Percentiles rank a stretch among this genome's conserved stretches.
Evolutionary conservation across 1,140 invertebrate species (phyloP).

Genomic region (Bombus vancouverensis): DNA sequence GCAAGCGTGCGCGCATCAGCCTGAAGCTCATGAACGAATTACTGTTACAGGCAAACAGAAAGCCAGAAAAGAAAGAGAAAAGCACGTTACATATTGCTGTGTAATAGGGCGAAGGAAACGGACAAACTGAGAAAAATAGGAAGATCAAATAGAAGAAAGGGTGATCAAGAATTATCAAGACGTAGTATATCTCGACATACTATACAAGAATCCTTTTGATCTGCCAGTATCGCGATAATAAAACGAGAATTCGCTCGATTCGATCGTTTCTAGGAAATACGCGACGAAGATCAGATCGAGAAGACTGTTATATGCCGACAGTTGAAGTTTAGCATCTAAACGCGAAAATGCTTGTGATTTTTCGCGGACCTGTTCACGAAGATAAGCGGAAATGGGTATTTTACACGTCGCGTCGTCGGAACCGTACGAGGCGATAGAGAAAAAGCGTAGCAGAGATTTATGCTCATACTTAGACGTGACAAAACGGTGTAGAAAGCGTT

Average conservation of each 20-base stretch:
- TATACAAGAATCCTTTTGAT: neutral
- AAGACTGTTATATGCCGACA: neutral
- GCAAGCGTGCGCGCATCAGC: neutral
- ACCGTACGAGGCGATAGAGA: neutral
- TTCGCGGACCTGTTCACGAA: neutral
- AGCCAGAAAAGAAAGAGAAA: conserved; percentile 38
- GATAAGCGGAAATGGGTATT: conserved; percentile 22
- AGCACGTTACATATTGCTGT: too few species aligned
- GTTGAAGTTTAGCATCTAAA: neutral
- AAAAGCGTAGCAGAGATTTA: conserved; percentile 21
- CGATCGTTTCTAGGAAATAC: neutral
- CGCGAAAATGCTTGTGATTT: neutral
- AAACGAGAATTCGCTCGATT: conserved; percentile 1
- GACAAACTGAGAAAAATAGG: neutral
- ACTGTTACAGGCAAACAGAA: neutral
- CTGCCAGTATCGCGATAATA: neutral
- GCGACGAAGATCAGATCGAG: neutral
- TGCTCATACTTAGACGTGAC: neutral
- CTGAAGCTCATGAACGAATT: neutral
- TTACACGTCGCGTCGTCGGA: neutral
- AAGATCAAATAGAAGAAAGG: neutral
- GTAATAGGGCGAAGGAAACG: neutral
- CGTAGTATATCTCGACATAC: too few species aligned
- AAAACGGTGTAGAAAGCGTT: conserved; percentile 23
- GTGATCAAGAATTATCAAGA: too few species aligned